Percentiles rank a stretch among this genome's conserved stretches.
These are phyloP conservation scores for Thereva unica DNA, from an alignment of 2,888 invertebrate species.

Conservation along the genomic window DNA sequence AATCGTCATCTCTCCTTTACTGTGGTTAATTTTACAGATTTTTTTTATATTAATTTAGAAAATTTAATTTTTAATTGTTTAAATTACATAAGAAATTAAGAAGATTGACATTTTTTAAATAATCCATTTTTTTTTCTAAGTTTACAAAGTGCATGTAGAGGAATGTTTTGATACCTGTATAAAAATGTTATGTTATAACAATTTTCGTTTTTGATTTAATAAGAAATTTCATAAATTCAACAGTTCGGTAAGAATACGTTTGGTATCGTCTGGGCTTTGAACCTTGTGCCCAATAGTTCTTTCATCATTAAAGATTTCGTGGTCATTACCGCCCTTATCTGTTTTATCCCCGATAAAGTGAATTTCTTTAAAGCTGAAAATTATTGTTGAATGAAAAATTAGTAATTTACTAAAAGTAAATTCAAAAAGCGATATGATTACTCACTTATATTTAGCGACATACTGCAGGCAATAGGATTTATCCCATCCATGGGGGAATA, in stretches of 20 bases:
- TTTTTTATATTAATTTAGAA: too few species aligned
- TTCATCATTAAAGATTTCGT: slow-evolving; percentile 82
- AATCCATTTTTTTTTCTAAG: too few species aligned
- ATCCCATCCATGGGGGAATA: slow-evolving; percentile 91
- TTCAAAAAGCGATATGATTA: neutral
- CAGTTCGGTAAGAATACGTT: slow-evolving; percentile 65
- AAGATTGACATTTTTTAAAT: too few species aligned
- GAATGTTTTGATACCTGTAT: too few species aligned
- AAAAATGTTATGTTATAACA: too few species aligned
- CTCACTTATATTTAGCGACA: slow-evolving; percentile 57
- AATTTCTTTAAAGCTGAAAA: slow-evolving; percentile 69
- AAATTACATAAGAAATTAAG: too few species aligned
- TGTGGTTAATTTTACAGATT: too few species aligned
- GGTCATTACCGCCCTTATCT: slow-evolving; percentile 84
- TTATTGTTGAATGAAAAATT: neutral
- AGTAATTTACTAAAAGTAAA: too few species aligned
- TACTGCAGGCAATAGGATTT: slow-evolving; percentile 86
- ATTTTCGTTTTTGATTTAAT: neutral
- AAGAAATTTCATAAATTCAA: slow-evolving; percentile 48
- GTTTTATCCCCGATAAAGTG: slow-evolving; percentile 97
- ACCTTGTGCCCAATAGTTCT: slow-evolving; percentile 87
- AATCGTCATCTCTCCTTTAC: too few species aligned
- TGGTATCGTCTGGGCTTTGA: slow-evolving; percentile 78
- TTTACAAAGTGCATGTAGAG: too few species aligned
- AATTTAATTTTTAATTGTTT: too few species aligned